Percentiles rank a stretch among this genome's conserved stretches.
Conservation (phyloP, 1,140 invertebrate genomes). For the Bemisia tabaci region DNA sequence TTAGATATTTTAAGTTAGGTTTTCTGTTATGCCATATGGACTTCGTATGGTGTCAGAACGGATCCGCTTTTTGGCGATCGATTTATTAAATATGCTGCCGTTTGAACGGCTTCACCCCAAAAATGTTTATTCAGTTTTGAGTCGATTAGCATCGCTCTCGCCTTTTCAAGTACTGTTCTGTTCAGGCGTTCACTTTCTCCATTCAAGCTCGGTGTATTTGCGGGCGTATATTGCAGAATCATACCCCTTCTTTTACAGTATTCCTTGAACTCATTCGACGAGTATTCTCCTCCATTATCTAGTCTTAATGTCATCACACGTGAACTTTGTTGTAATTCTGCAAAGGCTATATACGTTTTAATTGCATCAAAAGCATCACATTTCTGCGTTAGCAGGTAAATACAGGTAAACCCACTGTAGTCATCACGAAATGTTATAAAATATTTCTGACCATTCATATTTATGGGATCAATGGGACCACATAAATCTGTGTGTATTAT, state of each 20-base stretch:
- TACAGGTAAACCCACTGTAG: conserved; percentile 25
- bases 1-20: conserved; percentile 9
- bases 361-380: conserved; percentile 28
- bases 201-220: conserved; percentile 28
- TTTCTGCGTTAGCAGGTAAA: conserved; percentile 32
- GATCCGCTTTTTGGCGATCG: conserved; percentile 3
- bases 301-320: conserved; percentile 26
- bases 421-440: conserved; percentile 31
- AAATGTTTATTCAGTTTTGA: conserved; percentile 5
- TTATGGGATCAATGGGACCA: conserved; percentile 26
- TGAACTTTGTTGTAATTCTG: conserved; percentile 27
- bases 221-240: conserved; percentile 21
- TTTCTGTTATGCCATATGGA: conserved; percentile 6
- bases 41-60: conserved; percentile 9
- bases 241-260: conserved; percentile 27
- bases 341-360: conserved; percentile 24
- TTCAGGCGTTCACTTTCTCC: conserved; percentile 27
- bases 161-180: conserved; percentile 17
- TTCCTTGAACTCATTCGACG: conserved; percentile 24
- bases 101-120: conserved; percentile 15
- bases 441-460: conserved; percentile 26
- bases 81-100: conserved; percentile 15
- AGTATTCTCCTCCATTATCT: conserved; percentile 34
- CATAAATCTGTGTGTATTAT: conserved; percentile 29
- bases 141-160: conserved; percentile 7